phyloP scores from a whole-genome alignment of 2,888 invertebrate species.

The Anthophora plumipes region DNA sequence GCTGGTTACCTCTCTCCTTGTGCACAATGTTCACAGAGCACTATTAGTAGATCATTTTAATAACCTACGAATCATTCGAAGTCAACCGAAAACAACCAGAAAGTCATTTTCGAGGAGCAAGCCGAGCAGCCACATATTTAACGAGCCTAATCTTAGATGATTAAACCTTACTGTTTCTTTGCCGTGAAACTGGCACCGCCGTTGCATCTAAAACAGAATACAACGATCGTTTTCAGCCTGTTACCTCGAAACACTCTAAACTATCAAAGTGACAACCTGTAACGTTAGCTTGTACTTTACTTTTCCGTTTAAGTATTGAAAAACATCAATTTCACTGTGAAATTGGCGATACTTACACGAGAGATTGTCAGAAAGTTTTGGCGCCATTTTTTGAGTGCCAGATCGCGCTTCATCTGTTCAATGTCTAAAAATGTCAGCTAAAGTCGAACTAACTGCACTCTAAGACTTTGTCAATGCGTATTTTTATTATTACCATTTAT shows the following conservation, averaged over 20 bases:
- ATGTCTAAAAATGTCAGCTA: too few relatives aligned
- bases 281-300: background rate
- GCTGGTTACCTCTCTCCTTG: background rate
- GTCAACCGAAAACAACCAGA: background rate
- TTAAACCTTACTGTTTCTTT: slow-evolving; percentile 17
- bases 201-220: background rate
- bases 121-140: background rate
- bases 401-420: too few relatives aligned
- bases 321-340: background rate
- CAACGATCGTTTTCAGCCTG: background rate
- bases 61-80: background rate
- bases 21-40: background rate
- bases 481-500: too few relatives aligned
- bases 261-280: background rate
- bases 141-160: slow-evolving; percentile 27
- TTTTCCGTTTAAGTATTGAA: too few relatives aligned
- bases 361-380: too few relatives aligned
- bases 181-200: background rate
- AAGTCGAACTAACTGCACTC: too few relatives aligned
- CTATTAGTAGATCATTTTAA: slow-evolving; percentile 3
- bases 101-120: background rate
- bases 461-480: too few relatives aligned
- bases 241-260: background rate
- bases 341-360: background rate
- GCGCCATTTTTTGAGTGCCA: too few relatives aligned